Conservation (phyloP, 2,888 invertebrate species). For the Lysandra coridon region DNA sequence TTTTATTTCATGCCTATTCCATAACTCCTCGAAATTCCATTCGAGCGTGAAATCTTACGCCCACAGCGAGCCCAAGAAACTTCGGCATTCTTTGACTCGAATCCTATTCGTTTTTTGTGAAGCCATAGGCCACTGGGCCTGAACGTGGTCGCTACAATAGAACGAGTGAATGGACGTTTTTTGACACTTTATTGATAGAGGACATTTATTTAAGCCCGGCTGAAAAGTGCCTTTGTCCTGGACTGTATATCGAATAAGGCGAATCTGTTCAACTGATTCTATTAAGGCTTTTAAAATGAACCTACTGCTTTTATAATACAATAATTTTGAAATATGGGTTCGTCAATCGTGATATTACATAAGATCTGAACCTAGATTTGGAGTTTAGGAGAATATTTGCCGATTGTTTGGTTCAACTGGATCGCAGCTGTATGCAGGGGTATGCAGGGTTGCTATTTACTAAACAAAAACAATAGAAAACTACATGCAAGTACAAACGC, state of each 20-base stretch:
- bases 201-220: slow-evolving; percentile 8
- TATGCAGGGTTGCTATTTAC: not conserved
- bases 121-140: not conserved
- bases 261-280: not conserved
- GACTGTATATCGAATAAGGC: not conserved
- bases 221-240: slow-evolving; percentile 11
- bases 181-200: not conserved
- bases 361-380: not conserved
- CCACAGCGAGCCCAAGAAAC: slow-evolving; percentile 21
- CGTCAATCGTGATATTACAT: not conserved
- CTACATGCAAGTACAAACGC: not conserved
- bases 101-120: slow-evolving; percentile 32
- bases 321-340: not conserved
- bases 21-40: slow-evolving; percentile 16
- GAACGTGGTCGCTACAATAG: slow-evolving; percentile 30
- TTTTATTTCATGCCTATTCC: slow-evolving; percentile 20
- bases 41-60: slow-evolving; percentile 23
- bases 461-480: not conserved
- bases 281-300: not conserved
- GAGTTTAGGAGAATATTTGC: not conserved
- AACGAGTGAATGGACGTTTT: slow-evolving; percentile 8
- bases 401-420: not conserved
- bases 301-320: not conserved
- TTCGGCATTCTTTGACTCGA: slow-evolving; percentile 32
- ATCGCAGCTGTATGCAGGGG: not conserved